Percentiles rank a stretch among this genome's conserved stretches.
phyloP scores from a whole-genome alignment of 2,888 invertebrate genomes.

The Apotomis turbidana region DNA sequence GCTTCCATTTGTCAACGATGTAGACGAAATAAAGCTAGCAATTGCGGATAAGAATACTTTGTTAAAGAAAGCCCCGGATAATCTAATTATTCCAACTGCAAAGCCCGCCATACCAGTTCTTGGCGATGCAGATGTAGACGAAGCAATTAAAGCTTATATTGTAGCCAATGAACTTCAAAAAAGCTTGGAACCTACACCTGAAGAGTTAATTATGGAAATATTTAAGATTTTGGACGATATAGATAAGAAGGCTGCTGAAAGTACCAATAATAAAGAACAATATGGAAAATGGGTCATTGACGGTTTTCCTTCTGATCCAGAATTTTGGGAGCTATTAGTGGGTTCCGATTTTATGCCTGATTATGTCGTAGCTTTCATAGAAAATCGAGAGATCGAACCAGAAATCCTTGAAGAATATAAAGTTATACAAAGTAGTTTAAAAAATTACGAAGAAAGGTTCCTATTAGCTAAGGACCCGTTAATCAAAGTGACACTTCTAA shows the following conservation, averaged over 20 bases:
- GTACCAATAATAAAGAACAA: constrained; percentile 53
- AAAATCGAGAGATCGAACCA: constrained; percentile 73
- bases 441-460: constrained; percentile 63
- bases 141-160: constrained; percentile 67
- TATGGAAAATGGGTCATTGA: constrained; percentile 86
- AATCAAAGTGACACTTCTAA: constrained; percentile 58
- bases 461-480: constrained; percentile 63
- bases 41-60: constrained; percentile 53
- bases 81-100: constrained; percentile 53
- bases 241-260: constrained; percentile 61
- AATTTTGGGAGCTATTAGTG: constrained; percentile 74
- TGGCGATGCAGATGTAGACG: constrained; percentile 75
- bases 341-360: constrained; percentile 78
- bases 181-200: constrained; percentile 67
- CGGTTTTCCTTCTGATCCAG: constrained; percentile 79
- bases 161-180: constrained; percentile 69
- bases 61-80: constrained; percentile 67
- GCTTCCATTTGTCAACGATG: constrained; percentile 64
- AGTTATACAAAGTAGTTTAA: constrained; percentile 58
- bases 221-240: constrained; percentile 61
- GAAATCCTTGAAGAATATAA: constrained; percentile 65
- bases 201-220: constrained; percentile 74
- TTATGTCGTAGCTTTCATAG: constrained; percentile 81
- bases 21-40: constrained; percentile 53
- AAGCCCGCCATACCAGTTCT: constrained; percentile 69